A percentile compares a stretch with the other conserved stretches of the same genome.
Conservation (phyloP, 2,797 vertebrate species). For the Capromys pilorides region DNA sequence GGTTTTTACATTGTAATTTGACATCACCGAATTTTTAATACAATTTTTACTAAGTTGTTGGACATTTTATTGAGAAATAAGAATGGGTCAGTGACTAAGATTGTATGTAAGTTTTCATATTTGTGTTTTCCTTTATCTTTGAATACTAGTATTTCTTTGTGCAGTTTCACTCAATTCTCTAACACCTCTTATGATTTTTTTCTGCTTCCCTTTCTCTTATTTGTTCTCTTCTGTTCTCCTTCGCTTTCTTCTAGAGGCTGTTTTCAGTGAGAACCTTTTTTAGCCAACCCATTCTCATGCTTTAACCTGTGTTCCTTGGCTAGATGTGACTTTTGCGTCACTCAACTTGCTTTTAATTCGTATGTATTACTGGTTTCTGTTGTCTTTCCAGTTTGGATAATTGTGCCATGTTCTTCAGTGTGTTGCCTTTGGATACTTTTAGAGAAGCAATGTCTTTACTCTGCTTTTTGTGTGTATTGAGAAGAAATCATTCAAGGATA, state of each 20-base stretch:
- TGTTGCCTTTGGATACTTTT: conserved; percentile 53
- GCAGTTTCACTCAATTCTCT: background rate
- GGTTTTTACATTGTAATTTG: background rate
- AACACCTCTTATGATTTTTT: background rate
- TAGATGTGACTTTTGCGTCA: conserved; percentile 26
- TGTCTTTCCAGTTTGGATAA: conserved; percentile 34
- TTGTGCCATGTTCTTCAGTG: conserved; percentile 33
- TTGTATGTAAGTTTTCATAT: background rate
- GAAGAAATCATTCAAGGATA: conserved; percentile 16
- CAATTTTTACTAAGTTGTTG: background rate
- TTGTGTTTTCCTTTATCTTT: background rate
- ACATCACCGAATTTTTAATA: conserved; percentile 29
- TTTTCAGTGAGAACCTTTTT: conserved; percentile 9
- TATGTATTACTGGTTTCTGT: conserved; percentile 35
- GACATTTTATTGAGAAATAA: conserved; percentile 1
- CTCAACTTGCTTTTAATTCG: background rate
- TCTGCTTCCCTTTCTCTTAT: background rate
- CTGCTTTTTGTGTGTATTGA: background rate
- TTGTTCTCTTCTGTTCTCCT: conserved; percentile 2
- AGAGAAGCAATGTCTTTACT: conserved; percentile 55
- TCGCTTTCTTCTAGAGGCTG: conserved; percentile 8
- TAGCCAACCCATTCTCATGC: background rate
- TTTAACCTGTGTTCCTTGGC: background rate
- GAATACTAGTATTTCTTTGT: background rate
- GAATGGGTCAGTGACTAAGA: conserved; percentile 5